Percentiles rank a stretch among this genome's conserved stretches.
These are phyloP conservation scores for Muscina levida DNA, from an alignment of 2,888 invertebrate genomes.

Conservation along the genomic window DNA sequence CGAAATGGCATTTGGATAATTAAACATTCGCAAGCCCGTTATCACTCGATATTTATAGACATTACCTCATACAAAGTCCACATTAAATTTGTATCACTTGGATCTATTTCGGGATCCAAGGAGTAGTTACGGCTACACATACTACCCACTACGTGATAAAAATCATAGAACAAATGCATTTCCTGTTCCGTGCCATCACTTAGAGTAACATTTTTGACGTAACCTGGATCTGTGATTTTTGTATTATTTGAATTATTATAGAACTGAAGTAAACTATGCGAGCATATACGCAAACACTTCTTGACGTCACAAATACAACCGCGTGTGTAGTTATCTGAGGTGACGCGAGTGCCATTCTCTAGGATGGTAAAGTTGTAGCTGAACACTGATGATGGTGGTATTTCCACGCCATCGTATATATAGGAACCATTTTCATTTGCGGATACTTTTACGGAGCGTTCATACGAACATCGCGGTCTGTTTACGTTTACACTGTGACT, in stretches of 20 bases:
- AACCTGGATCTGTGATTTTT: conserved; percentile 15
- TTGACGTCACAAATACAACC: conserved; percentile 52
- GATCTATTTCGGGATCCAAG: conserved; percentile 30
- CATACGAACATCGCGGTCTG: conserved; percentile 20
- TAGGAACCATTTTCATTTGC: conserved; percentile 38
- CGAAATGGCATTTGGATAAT: too few species aligned
- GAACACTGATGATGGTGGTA: conserved; percentile 32
- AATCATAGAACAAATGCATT: conserved; percentile 44
- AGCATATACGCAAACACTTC: conserved; percentile 45
- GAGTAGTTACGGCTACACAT: conserved; percentile 32
- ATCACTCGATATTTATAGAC: too few species aligned
- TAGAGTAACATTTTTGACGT: conserved; percentile 28
- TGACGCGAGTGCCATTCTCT: background rate
- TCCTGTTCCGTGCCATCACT: background rate
- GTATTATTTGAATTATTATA: conserved; percentile 27
- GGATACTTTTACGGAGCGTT: conserved; percentile 28
- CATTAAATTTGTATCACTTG: background rate
- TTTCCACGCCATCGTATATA: conserved; percentile 37
- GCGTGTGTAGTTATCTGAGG: conserved; percentile 28
- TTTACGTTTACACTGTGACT: too few species aligned
- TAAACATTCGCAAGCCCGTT: too few species aligned
- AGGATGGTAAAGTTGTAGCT: conserved; percentile 34
- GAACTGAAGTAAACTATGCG: conserved; percentile 12
- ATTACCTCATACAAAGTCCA: conserved; percentile 59
- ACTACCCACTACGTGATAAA: conserved; percentile 30